Conservation (phyloP, 2,888 invertebrate genomes). For the Ptychoptera contaminata region DNA sequence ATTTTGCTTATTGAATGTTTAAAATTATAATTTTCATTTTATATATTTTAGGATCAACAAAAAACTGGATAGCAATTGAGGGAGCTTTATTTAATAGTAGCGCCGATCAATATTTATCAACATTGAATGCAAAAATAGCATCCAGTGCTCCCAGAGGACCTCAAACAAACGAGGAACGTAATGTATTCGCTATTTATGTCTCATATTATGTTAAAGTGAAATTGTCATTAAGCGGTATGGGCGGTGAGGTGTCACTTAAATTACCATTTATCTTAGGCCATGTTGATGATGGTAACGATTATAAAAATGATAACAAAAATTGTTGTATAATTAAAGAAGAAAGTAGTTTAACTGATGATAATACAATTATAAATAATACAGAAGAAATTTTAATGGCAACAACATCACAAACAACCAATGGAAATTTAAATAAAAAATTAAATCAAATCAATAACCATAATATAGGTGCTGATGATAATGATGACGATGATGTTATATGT, state of each 20-base stretch:
- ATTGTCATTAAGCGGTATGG: constrained; percentile 57
- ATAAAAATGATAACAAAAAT: no score
- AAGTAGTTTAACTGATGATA: no score
- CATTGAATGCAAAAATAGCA: constrained; percentile 12
- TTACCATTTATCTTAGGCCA: constrained; percentile 63
- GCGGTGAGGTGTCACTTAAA: constrained; percentile 57
- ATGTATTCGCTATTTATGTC: constrained; percentile 75
- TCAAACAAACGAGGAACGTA: constrained; percentile 25
- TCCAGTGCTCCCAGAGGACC: constrained; percentile 17
- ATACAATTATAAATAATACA: no score
- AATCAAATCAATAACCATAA: no score
- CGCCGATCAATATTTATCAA: background rate
- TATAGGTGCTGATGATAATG: no score
- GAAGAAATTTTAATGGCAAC: no score
- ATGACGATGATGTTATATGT: no score
- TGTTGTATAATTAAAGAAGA: no score
- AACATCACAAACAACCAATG: no score
- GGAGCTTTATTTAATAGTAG: constrained; percentile 54
- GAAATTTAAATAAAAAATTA: no score
- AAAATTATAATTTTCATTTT: no score
- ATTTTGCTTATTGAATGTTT: no score
- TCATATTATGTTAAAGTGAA: constrained; percentile 77
- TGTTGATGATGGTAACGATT: constrained; percentile 12
- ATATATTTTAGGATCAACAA: constrained; percentile 47
- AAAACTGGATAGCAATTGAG: constrained; percentile 75